Evolutionary conservation across 1,140 invertebrate species (phyloP), one percentile per base, ranked within the genome.

Genomic region (Philopotamus ludificatus): DNA sequence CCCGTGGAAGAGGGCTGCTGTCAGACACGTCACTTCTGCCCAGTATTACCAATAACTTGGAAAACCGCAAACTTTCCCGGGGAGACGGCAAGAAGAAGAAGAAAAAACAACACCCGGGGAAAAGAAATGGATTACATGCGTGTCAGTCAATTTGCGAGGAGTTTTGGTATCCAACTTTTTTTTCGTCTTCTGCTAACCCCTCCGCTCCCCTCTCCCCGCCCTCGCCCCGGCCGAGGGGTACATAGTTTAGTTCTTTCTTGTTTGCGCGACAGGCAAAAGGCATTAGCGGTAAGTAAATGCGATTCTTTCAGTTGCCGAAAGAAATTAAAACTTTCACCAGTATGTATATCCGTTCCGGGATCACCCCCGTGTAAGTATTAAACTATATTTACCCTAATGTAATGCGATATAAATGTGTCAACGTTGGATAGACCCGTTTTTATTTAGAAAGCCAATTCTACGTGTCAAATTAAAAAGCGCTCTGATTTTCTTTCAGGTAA

Each of bases 131-230:
- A 68, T 68, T 68, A 68, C 67, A 44, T 28, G 58, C 58, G 59
- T 55, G 67, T 68, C 67, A 68, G 49, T 68, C 67, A 68, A 68
- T 68, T 68, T 68, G 66, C 61, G 61, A 68, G 65, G 66, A 68
- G 61, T 68, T 68, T 68, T 54, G 61, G 62, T 58, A 64, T 68
- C 49, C 66, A 55, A 64, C 45, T 65, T 68, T 64, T 65, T 65
- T 59, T 67, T 53, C 22, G 58, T 18, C 51, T 18, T 21, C 47
- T 50, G 21, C 25, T 42, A 9, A 18, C 22, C 47, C 50, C n/a
- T 53, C 16, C 42, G n/a, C 12, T n/a, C 15, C 18, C 2, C 23
- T 9, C 12, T n/a, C n/a, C n/a, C n/a, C n/a, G n/a, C n/a, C n/a
- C n/a, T n/a, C n/a, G n/a, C n/a, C n/a, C n/a, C n/a, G n/a, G n/a